These are phyloP conservation scores for Lithophane ornitopus DNA, from an alignment of 2,888 invertebrate species.

Conservation along the genomic window DNA sequence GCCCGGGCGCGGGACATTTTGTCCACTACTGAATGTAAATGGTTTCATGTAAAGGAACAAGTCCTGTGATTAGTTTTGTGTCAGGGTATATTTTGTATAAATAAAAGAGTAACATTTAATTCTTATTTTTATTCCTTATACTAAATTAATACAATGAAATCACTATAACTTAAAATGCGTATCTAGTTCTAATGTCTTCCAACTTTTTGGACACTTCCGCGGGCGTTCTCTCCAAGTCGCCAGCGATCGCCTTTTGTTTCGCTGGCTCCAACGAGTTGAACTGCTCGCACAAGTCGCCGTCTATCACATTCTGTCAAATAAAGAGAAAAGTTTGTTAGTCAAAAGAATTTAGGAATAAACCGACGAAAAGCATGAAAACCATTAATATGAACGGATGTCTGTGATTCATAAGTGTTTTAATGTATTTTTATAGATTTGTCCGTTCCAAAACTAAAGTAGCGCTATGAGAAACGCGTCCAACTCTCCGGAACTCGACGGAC, in stretches of 20 bases:
- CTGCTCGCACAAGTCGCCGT: conserved; percentile 99
- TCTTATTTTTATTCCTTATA: conserved; percentile 66
- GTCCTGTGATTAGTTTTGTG: neutral
- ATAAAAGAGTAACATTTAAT: conserved; percentile 31
- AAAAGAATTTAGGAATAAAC: neutral
- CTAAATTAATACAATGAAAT: conserved; percentile 61
- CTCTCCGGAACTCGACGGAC: conserved; percentile 84
- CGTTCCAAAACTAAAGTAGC: conserved; percentile 86
- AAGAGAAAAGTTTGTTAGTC: conserved; percentile 3
- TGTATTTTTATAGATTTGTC: conserved; percentile 70
- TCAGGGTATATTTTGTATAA: conserved; percentile 7
- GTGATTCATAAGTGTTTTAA: neutral
- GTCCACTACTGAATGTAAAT: neutral
- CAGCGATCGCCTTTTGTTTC: conserved; percentile 98
- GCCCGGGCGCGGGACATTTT: neutral
- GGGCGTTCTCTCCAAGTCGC: conserved; percentile 98
- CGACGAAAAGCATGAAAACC: neutral
- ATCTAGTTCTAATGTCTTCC: conserved; percentile 99
- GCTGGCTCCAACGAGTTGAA: conserved; percentile 98
- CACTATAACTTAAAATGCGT: conserved; percentile 95
- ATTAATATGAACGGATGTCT: neutral
- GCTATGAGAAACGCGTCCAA: conserved; percentile 76
- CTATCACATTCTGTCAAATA: conserved; percentile 96
- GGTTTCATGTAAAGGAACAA: neutral
- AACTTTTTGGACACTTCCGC: conserved; percentile 99